A percentile compares a stretch with the other conserved stretches of the same genome.
phyloP scores from a whole-genome alignment of 2,888 invertebrate genomes.

The Pharmacophagus antenor region DNA sequence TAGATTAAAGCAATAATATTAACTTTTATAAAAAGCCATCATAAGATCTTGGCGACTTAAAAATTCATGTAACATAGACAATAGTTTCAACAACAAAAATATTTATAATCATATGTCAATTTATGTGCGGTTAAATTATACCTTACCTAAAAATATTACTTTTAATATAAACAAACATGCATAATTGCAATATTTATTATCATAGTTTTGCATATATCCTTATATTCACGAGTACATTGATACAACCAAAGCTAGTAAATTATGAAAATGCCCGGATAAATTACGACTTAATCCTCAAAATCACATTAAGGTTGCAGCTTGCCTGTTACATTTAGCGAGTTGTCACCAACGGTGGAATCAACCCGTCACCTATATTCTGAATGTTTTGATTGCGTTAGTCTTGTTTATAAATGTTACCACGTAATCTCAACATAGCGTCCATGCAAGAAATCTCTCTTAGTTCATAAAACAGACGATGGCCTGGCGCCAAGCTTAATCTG shows the following conservation, averaged over 20 bases:
- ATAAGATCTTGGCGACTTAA: no score
- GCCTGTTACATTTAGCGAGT: background rate
- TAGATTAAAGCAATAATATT: no score
- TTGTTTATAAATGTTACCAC: slow-evolving; percentile 35
- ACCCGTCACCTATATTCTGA: slow-evolving; percentile 10
- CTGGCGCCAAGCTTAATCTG: slow-evolving; percentile 45
- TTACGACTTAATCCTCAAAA: slow-evolving; percentile 16
- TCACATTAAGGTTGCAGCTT: slow-evolving; percentile 19
- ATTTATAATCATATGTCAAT: background rate
- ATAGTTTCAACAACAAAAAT: no score
- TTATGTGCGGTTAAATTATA: no score
- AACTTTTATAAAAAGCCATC: no score
- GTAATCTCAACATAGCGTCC: slow-evolving; percentile 5
- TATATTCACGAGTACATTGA: background rate
- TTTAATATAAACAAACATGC: background rate
- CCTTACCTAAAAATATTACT: no score
- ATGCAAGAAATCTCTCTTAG: slow-evolving; percentile 42
- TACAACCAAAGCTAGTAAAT: slow-evolving; percentile 7
- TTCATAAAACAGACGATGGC: slow-evolving; percentile 49
- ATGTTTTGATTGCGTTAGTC: slow-evolving; percentile 29
- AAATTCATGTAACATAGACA: no score
- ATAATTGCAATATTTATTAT: no score
- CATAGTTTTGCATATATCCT: background rate
- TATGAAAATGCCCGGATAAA: slow-evolving; percentile 14
- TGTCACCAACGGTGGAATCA: slow-evolving; percentile 18